phyloP scores from a whole-genome alignment of 2,797 vertebrate species.

The Pangasius larnaudii region DNA sequence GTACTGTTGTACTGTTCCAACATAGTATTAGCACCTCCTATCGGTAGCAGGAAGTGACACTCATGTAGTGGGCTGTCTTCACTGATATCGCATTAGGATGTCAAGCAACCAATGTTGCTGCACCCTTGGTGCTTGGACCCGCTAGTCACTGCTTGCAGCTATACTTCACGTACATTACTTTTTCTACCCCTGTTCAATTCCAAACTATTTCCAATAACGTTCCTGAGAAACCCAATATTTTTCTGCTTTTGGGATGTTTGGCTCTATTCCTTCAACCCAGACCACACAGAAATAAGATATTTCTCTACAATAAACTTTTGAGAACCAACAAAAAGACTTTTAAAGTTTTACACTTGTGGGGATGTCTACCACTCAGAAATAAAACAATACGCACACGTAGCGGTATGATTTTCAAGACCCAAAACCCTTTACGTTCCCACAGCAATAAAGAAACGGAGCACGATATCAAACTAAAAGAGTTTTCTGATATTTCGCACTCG shows the following conservation, averaged over 20 bases:
- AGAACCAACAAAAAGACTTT: not conserved
- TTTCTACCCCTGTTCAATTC: not conserved
- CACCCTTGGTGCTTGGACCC: not conserved
- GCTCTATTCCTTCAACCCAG: not conserved
- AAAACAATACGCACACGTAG: not conserved
- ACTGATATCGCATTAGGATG: not conserved
- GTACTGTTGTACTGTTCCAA: not conserved
- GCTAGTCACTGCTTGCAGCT: not conserved
- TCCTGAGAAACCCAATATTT: not conserved
- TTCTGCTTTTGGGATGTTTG: not conserved
- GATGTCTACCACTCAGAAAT: not conserved
- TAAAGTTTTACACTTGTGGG: not conserved
- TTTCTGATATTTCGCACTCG: conserved; percentile 1
- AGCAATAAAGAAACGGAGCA: conserved; percentile 4
- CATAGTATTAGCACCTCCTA: not conserved
- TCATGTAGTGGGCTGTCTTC: not conserved
- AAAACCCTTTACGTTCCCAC: not conserved
- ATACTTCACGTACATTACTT: not conserved
- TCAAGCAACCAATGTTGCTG: not conserved
- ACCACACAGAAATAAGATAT: not conserved
- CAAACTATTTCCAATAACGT: not conserved
- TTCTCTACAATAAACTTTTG: not conserved
- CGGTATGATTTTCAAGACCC: not conserved
- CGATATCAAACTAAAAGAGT: conserved; percentile 31
- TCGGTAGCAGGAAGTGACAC: not conserved